Evolutionary conservation across 2,888 invertebrate species (phyloP), one percentile per base, ranked within the genome.

Genomic region (Noctuana brunneofusca): DNA sequence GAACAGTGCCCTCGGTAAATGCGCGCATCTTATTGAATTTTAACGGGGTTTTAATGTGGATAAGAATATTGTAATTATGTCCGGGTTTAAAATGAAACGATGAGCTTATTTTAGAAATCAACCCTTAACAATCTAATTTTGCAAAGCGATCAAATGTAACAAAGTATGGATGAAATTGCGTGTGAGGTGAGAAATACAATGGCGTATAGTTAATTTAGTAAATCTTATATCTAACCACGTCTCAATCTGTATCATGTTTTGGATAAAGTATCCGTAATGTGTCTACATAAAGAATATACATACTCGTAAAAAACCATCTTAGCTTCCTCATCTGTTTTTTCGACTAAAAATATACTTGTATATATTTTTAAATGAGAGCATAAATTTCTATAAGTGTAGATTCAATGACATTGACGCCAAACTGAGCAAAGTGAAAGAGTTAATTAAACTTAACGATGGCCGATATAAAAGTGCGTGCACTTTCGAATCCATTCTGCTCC

Each of bases 401-500:
- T 43, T 14, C 52, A 53, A 46, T 56, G 30, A 46, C 27, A 22
- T 27, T 35, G n/a, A 5, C 49, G 30, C 6, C 20, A 41, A 41
- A 55, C 5, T 32, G 27, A 38, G 4, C n/a, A 22, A 43, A 18
- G 27, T 14, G 22, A 53, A 46, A 53, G 22, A 43, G 41, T 24
- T 43, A 55, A 41, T 55, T 55, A 24, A 35, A 24, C 11, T 43
- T 53, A 11, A 27, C 27, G 16, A 18, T 22, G 24, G 52, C 41
- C 27, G 50, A 22, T 32, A 41, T 27, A 22, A 12, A n/a, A 6
- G 9, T 9, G 24, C 14, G 20, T 20, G 30, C 12, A 48, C 60
- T 60, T 60, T 60, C 60, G 22, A 60, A 60, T 30, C 14, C 22
- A 46, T 46, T 52, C 53, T 22, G 53, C 32, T 32, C 59, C 41